Percentiles rank a stretch among this genome's conserved stretches.
Evolutionary conservation across 2,113 vertebrate species (phyloP).

Genomic region (Recurvirostra avosetta): DNA sequence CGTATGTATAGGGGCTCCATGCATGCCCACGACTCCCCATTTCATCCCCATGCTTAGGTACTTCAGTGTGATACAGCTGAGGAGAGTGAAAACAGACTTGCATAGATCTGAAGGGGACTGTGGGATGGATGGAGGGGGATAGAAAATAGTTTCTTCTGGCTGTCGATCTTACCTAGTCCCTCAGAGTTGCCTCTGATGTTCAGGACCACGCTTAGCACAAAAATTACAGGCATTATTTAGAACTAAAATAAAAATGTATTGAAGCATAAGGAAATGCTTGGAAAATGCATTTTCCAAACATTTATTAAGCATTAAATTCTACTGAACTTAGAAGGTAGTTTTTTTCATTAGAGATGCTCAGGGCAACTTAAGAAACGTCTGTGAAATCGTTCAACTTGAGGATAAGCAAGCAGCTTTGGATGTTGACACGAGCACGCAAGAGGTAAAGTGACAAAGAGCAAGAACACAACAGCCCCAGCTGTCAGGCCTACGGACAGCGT

Average conservation of each 20-base stretch:
- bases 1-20: rapidly evolving
- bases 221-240: not conserved
- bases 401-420: not conserved
- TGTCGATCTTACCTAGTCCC: not conserved
- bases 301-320: not conserved
- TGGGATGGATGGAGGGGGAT: not conserved
- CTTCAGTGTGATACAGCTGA: not conserved
- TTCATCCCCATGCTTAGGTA: not conserved
- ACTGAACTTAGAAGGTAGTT: not conserved
- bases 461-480: not conserved
- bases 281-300: not conserved
- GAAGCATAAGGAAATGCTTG: not conserved
- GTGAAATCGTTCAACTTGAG: not conserved
- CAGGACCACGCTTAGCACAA: not conserved
- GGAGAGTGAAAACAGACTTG: not conserved
- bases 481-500: not conserved
- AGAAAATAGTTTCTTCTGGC: not conserved
- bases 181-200: not conserved
- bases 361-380: not conserved
- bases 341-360: not conserved
- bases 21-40: rapidly evolving
- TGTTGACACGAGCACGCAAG: not conserved
- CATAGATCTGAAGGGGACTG: not conserved
- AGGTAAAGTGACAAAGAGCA: not conserved
- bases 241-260: not conserved